Conservation (phyloP, 2,888 invertebrate species). For the Diadromus collaris region DNA sequence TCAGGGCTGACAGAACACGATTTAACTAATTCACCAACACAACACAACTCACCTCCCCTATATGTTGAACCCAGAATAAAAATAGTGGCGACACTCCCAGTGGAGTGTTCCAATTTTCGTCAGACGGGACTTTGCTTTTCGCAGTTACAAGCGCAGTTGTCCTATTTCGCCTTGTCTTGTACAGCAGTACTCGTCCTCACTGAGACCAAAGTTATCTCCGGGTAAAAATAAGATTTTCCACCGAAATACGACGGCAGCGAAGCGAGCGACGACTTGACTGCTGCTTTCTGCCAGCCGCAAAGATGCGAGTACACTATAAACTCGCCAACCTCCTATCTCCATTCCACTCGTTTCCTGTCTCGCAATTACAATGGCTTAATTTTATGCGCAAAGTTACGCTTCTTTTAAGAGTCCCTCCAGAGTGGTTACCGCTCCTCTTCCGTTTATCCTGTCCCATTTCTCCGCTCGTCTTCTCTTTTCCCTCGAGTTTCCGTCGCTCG, state of each 20-base stretch:
- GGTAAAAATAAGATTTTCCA: constrained; percentile 75
- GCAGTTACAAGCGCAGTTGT: constrained; percentile 15
- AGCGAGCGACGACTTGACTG: constrained; percentile 54
- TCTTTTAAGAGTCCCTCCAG: constrained; percentile 75
- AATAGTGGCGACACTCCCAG: background rate
- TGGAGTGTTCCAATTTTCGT: background rate
- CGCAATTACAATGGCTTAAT: constrained; percentile 79
- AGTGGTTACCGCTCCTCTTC: constrained; percentile 66
- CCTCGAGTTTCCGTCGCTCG: constrained; percentile 42
- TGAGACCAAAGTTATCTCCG: constrained; percentile 73
- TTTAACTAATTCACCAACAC: too few species aligned
- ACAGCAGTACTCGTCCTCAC: constrained; percentile 47
- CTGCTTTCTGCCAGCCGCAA: constrained; percentile 63
- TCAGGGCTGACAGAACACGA: too few species aligned
- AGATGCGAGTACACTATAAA: constrained; percentile 53
- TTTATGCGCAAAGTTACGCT: constrained; percentile 79
- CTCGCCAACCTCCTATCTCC: constrained; percentile 39
- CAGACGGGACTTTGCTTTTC: constrained; percentile 28
- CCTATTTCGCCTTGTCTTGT: constrained; percentile 46
- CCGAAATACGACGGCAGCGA: constrained; percentile 47
- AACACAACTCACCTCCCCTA: too few species aligned
- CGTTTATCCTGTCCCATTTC: constrained; percentile 54
- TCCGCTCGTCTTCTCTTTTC: constrained; percentile 37
- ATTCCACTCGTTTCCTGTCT: constrained; percentile 50
- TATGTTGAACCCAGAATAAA: too few species aligned